These are phyloP conservation scores for Perodicticus potto DNA, from an alignment of 2,797 vertebrate genomes.

Conservation along the genomic window DNA sequence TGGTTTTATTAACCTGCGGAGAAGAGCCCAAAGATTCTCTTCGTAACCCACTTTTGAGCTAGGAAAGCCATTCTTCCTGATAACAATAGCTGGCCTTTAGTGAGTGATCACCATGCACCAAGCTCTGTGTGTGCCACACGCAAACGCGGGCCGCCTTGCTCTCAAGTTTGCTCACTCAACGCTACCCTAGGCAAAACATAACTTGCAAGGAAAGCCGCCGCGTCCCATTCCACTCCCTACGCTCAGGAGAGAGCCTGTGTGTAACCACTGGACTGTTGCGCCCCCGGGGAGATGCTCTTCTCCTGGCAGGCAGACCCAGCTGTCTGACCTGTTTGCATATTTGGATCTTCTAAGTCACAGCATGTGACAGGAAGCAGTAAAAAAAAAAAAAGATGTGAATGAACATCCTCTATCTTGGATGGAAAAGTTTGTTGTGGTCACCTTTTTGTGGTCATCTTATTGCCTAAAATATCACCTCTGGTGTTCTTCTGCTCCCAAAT, in stretches of 20 bases:
- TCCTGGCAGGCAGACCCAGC: not conserved
- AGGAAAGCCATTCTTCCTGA: constrained; percentile 38
- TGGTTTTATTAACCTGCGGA: constrained; percentile 63
- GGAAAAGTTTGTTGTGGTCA: not conserved
- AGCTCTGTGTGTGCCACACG: constrained; percentile 4
- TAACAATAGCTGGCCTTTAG: constrained; percentile 44
- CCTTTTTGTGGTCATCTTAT: no score
- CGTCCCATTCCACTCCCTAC: not conserved
- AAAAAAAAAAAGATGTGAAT: not conserved
- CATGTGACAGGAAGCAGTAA: not conserved
- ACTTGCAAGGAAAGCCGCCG: not conserved
- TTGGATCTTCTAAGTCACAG: constrained; percentile 6
- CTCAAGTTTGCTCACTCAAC: constrained; percentile 40
- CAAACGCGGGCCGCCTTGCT: not conserved
- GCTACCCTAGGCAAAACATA: not conserved
- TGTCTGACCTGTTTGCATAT: not conserved
- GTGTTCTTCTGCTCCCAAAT: not conserved
- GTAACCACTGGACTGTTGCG: not conserved
- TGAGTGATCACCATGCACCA: constrained; percentile 36
- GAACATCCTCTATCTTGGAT: not conserved
- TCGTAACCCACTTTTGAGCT: constrained; percentile 62
- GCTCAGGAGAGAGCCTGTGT: not conserved
- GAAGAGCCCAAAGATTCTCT: constrained; percentile 52
- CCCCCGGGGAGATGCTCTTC: not conserved
- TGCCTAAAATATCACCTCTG: not conserved